These are phyloP conservation scores for Limnephilus auricula DNA, from an alignment of 2,888 invertebrate species.

Conservation along the genomic window DNA sequence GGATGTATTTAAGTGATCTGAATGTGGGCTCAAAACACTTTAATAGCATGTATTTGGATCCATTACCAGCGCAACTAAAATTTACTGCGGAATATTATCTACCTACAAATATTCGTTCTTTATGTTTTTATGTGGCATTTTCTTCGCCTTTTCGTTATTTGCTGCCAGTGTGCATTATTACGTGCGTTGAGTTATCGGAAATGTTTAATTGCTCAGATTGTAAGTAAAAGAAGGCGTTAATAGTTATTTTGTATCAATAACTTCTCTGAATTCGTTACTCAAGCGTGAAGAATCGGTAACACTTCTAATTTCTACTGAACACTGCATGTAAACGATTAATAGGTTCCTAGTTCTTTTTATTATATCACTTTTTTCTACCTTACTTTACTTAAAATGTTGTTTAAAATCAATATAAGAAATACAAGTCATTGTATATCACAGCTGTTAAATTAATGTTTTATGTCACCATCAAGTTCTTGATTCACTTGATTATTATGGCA, in stretches of 20 bases:
- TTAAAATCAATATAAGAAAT: no score
- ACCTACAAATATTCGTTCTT: not conserved
- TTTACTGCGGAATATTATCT: not conserved
- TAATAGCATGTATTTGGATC: not conserved
- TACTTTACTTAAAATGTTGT: no score
- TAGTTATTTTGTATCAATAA: not conserved
- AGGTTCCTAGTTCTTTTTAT: no score
- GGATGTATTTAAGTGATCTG: not conserved
- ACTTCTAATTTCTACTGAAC: not conserved
- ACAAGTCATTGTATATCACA: no score
- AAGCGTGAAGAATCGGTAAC: not conserved
- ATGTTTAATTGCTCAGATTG: not conserved
- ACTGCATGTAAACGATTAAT: not conserved
- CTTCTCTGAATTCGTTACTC: not conserved
- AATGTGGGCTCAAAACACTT: not conserved
- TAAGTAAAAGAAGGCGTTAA: not conserved
- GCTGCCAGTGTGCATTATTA: not conserved
- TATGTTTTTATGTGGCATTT: not conserved
- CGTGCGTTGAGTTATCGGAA: not conserved
- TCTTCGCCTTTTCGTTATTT: not conserved
- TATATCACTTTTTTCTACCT: no score
- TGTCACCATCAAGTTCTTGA: no score
- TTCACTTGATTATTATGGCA: no score
- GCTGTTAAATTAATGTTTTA: no score
- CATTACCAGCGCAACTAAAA: not conserved